phyloP scores from a whole-genome alignment of 2,797 vertebrate genomes.

The Amphiprion clarkii region DNA sequence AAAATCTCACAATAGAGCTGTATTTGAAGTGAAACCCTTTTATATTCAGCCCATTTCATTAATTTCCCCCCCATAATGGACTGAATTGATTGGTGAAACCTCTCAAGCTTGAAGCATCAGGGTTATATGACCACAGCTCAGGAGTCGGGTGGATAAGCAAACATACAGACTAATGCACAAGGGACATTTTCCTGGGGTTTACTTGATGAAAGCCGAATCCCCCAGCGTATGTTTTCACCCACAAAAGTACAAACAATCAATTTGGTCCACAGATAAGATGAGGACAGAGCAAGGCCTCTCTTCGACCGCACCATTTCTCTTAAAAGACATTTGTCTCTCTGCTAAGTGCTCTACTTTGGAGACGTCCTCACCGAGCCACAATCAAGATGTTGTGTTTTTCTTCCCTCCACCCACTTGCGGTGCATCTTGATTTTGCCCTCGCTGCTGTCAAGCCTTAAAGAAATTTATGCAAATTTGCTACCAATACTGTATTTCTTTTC shows the following conservation, averaged over 20 bases:
- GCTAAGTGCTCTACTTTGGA: constrained; percentile 67
- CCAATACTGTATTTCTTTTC: constrained; percentile 71
- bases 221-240: constrained; percentile 69
- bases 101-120: constrained; percentile 73
- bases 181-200: constrained; percentile 65
- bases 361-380: constrained; percentile 56
- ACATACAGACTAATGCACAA: constrained; percentile 72
- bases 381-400: constrained; percentile 67
- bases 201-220: constrained; percentile 76
- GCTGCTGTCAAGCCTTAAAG: constrained; percentile 64
- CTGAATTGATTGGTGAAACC: constrained; percentile 79
- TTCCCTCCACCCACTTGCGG: constrained; percentile 59
- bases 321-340: constrained; percentile 63
- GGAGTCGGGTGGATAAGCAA: constrained; percentile 70
- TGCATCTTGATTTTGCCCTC: constrained; percentile 64
- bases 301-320: constrained; percentile 59
- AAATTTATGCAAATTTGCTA: constrained; percentile 72
- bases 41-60: constrained; percentile 74
- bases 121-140: constrained; percentile 70
- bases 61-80: constrained; percentile 73
- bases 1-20: constrained; percentile 59
- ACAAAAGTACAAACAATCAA: constrained; percentile 85
- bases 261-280: constrained; percentile 79
- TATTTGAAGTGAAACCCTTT: constrained; percentile 66
- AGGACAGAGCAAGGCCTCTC: constrained; percentile 71